Evolutionary conservation across 2,797 vertebrate species (phyloP).

Genomic region (Pogoniulus pusillus): DNA sequence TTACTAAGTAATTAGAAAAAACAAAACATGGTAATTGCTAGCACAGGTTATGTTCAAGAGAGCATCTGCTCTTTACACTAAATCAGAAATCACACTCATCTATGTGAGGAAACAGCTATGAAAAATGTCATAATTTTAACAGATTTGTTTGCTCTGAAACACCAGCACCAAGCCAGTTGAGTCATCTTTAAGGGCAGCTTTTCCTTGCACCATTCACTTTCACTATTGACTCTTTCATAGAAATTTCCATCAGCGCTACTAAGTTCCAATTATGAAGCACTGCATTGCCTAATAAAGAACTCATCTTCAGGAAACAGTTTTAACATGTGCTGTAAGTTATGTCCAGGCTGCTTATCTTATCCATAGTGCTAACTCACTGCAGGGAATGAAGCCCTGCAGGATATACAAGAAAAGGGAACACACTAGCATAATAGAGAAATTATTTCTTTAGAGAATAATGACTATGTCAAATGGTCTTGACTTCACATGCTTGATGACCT

Average conservation of each 20-base stretch:
- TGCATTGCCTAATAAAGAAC: rapidly evolving
- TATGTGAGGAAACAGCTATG: background rate
- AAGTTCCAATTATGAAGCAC: rapidly evolving
- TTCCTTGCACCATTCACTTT: background rate
- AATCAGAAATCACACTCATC: background rate
- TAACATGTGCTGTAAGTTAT: background rate
- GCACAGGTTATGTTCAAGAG: background rate
- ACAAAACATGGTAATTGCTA: background rate
- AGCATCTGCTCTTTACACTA: background rate
- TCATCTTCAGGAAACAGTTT: background rate
- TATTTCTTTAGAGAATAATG: background rate
- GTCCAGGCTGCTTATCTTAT: background rate
- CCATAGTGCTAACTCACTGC: background rate
- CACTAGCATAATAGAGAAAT: background rate
- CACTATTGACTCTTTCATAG: background rate
- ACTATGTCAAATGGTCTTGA: background rate
- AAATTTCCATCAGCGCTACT: background rate
- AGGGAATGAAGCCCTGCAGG: background rate
- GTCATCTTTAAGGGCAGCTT: background rate
- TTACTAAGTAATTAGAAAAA: background rate
- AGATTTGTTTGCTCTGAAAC: background rate
- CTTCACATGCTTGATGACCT: background rate
- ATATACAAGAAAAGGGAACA: background rate
- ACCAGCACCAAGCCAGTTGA: background rate
- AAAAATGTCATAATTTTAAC: background rate